Base-by-base conservation (phyloP, 35 echinoderm and acorn worm species). In the Heliocidaris tuberculata region DNA sequence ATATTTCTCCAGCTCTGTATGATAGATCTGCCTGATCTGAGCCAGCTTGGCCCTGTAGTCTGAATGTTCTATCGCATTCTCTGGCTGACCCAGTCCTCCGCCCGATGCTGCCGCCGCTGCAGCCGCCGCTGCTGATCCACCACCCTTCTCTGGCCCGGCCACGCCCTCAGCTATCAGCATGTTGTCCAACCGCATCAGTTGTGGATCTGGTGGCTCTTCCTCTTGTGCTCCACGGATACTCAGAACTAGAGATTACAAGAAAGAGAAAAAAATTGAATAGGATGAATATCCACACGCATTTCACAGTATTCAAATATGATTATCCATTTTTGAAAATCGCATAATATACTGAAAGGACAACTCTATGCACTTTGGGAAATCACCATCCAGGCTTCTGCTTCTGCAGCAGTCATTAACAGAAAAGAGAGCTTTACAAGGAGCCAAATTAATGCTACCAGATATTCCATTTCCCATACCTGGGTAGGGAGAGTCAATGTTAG, bases 1-100 rank as follows among this genome's bases (percentile, higher is more conserved):
- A 91, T 99, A 99, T 99, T 99, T 99, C 95, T 99, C 98, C 93
- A 99, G 93, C 85, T 99, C 98, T 95, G 98, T 99, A 88, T 99
- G 98, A 86, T 99, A 99, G 86, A 99, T 99, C 93, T 99, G 98
- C 93, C 98, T 97, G 93, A 99, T 99, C 90, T 99, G 98, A 95
- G 98, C 98, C 78, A 99, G 96, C 90, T 99, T 99, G 32, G 98
- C 97, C 94, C 98, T 92, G 96, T 99, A 99, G 85, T 99, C 98
- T 49, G 97, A 97, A 85, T 99, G 98, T 94, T 99, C 98, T 31
- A 99, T 99, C 16, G 98, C 98, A n/a, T 99, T 99, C 49, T 99
- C 98, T 50, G 97, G 98, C 94, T 99, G 98, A 7, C 98, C 98
- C 35, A 96, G 96, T 13, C 98, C 98, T 29, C 98, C 98, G 31